Evolutionary conservation across 2,888 invertebrate genomes (phyloP), one percentile per base, ranked within the genome.

Genomic region (Athetis lepigone): DNA sequence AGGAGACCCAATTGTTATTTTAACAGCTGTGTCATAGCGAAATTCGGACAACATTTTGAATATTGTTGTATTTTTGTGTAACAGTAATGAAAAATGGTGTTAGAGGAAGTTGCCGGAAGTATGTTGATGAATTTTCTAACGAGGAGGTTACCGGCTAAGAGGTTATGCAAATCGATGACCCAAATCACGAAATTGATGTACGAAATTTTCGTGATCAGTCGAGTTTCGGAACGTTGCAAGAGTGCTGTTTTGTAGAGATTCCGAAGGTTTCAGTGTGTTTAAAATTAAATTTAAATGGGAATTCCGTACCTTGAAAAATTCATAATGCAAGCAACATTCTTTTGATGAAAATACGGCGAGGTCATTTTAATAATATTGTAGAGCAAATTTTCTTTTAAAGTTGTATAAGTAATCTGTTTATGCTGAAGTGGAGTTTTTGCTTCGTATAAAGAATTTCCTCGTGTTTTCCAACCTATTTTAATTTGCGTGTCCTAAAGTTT

Each of bases 151-250:
- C 21, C 23, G 4, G 50, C 8, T 27, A 52, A 47, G 18, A 57
- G 29, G 60, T 72, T 61, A 56, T 51, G 33, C 37, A 7, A 67
- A 71, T 67, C 57, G 57, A 61, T 72, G 73, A 67, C 61, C 67
- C 54, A 67, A 54, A 66, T 71, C 57, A 72, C 33, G 57, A 61
- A 50, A 72, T 72, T 50, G 67, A 72, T 47, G 56, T 42, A 54
- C 49, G 16, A 45, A 50, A 50, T 54, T 42, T 59, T 67, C 46
- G 27, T 52, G 36, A 45, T 47, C 59, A 66, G 52, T 59, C 29
- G 8, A 8, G 21, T 39, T 47, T 52, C 2, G 40, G 37, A 51
- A 63, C 25, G 19, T 63, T 33, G 36, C 21, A 36, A 63, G 40
- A 42, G 56, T 57, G 64, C 46, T 16, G 21, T 23, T 21, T 13